Base-by-base conservation (phyloP, 2,797 vertebrate genomes). In the Anolis apletophallus region DNA sequence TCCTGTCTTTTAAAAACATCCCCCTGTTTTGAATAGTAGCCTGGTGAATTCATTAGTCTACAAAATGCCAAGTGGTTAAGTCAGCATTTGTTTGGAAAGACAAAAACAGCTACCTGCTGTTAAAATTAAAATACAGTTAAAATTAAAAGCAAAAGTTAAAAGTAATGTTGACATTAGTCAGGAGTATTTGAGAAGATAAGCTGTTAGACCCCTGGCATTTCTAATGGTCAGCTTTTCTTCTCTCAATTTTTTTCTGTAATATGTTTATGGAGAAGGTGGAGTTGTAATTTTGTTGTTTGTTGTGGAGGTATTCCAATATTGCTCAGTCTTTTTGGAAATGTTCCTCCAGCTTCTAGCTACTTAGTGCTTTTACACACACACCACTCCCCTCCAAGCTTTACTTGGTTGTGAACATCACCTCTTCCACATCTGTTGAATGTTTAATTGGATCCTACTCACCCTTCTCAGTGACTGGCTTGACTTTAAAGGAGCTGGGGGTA, bases 201-300 rank as follows among this genome's bases (percentile, higher is more conserved):
- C 91, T 92, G 90, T 93, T 93, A 94, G 86, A 90, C 85, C 40
- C 17, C 83, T 91, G 88, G 94, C 90, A 93, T 93, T 93, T 92
- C 91, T 85, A 90, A 82, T 88, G 85, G 86, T 79, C 78, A 3
- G 80, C 85, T 90, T 93, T 81, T 82, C 80, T 76, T 89, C 78
- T 84, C 80, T 83, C 81, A 83, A 91, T 85, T 36, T 80, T 32
- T 86, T 91, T 81, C 77, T 91, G 67, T 85, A 1, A 0, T 80
- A 61, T 55, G 50, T 89, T 81, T 36, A 57, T 0, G 3, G 13
- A 75, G 46, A 68, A 77, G 59, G 74, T 75, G 3, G 83, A 90
- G 78, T 68, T 21, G 54, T 57, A 32, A 61, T 87, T 19, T 1
- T 86, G 40, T 83, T 73, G 68, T 64, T 52, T 86, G 36, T 85